Base-by-base conservation (phyloP, 2,113 vertebrate species). In the Corapipo altera region DNA sequence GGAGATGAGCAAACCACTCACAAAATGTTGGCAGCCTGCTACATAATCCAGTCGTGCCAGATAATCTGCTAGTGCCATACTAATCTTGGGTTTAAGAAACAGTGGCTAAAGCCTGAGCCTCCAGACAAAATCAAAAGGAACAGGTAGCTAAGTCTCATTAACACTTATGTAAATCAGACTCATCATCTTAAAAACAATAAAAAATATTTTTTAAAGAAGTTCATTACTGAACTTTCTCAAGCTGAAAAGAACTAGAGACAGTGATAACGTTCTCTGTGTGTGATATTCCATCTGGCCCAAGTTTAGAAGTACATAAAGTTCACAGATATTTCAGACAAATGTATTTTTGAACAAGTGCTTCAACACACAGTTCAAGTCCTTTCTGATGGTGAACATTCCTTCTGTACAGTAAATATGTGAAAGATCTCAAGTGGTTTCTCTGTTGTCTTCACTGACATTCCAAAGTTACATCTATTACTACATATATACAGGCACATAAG, bases 321-420 rank as follows among this genome's bases (percentile, higher is more conserved):
- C 85, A 88, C 54, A 89, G 58, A 79, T 81, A 94, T 72, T 91
- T 88, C n/a, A 86, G 85, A 86, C 27, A 85, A 76, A 48, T 28
- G 19, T 84, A 73, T 59, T 90, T 96, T 55, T 88, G 51, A 95
- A 80, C 59, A 95, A 96, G 93, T 41, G 66, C 67, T 91, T 74
- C 43, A 93, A 88, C 17, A 39, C 21, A 84, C 44, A 91, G 73
- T 72, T 92, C 58, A 58, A 92, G 54, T 39, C 62, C 67, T 76
- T 82, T 69, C 57, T 4, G 4, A 75, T 30, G 43, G 44, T 23
- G 61, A 88, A 84, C 49, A 48, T 59, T 91, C 43, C 75, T 94
- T 87, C 75, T 64, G 75, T 44, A 88, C 55, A 52, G 22, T 72
- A 92, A 65, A 89, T 74, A 89, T 35, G 48, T 43, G 62, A 89